phyloP scores from a whole-genome alignment of 2,113 vertebrate genomes.

The Festucalex cinctus region DNA sequence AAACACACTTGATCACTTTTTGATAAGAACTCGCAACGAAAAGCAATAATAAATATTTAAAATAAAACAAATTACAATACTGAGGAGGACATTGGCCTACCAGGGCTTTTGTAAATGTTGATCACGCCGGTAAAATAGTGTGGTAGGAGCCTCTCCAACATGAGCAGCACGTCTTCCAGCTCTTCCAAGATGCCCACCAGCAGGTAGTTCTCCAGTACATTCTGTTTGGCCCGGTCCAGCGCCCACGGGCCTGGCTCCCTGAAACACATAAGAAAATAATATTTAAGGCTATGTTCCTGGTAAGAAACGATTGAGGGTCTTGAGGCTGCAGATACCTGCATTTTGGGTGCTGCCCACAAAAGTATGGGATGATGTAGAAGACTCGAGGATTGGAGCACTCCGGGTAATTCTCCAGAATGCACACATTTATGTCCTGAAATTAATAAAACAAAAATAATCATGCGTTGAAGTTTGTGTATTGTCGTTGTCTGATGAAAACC shows the following conservation, averaged over 20 bases:
- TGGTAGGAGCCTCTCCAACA: slow-evolving; percentile 97
- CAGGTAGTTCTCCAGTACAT: slow-evolving; percentile 94
- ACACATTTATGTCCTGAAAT: slow-evolving; percentile 93
- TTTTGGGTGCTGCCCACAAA: slow-evolving; percentile 97
- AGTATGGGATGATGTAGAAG: slow-evolving; percentile 98
- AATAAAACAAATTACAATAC: no score
- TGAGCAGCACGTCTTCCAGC: slow-evolving; percentile 93
- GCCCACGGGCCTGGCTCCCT: slow-evolving; percentile 97
- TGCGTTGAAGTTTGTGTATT: no score
- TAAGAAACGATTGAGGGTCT: not conserved
- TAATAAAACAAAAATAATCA: slow-evolving; percentile 29
- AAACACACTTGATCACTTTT: not conserved
- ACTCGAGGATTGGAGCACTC: slow-evolving; percentile 94
- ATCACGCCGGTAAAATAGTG: slow-evolving; percentile 97
- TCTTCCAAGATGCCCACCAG: slow-evolving; percentile 96
- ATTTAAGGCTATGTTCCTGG: not conserved
- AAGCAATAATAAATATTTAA: no score
- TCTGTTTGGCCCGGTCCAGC: slow-evolving; percentile 92
- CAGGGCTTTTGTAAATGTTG: slow-evolving; percentile 95
- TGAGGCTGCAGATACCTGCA: slow-evolving; percentile 79
- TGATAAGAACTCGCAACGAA: no score
- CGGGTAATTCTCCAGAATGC: slow-evolving; percentile 94
- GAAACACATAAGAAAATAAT: not conserved
- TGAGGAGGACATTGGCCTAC: slow-evolving; percentile 58
- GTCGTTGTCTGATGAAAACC: not conserved